These are phyloP conservation scores for Antitype chi DNA, from an alignment of 2,888 invertebrate genomes.

Conservation along the genomic window DNA sequence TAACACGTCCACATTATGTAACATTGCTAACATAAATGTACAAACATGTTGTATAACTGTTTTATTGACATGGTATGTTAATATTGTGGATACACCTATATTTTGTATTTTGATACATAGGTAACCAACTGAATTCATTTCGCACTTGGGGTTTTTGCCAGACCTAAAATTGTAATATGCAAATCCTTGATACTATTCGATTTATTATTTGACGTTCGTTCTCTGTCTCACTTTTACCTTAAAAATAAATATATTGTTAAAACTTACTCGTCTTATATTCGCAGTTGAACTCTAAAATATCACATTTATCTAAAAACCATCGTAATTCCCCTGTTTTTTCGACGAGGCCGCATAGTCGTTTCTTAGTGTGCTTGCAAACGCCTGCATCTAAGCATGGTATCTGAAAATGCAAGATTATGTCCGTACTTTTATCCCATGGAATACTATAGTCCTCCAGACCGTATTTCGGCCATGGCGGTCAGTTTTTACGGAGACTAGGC, in stretches of 20 bases:
- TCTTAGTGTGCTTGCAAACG: conserved; percentile 75
- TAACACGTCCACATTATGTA: not conserved
- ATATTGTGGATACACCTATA: not conserved
- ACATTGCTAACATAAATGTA: not conserved
- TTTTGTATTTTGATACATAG: too few species aligned
- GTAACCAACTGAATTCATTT: not conserved
- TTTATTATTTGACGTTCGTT: not conserved
- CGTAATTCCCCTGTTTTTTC: conserved; percentile 73
- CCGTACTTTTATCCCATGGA: not conserved
- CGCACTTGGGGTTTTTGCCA: not conserved
- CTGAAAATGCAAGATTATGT: conserved; percentile 64
- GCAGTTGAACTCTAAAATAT: conserved; percentile 84
- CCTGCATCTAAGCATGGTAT: conserved; percentile 75
- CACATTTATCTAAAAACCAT: conserved; percentile 83
- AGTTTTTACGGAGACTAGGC: not conserved
- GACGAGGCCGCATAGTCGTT: conserved; percentile 76
- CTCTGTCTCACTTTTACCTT: not conserved
- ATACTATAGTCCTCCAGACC: too few species aligned
- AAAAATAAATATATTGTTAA: not conserved
- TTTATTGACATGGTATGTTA: not conserved
- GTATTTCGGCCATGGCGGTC: too few species aligned
- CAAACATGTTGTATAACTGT: not conserved
- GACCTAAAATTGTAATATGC: not conserved
- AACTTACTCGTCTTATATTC: conserved; percentile 80
- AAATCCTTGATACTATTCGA: not conserved